Conservation (phyloP, 2,113 vertebrate species). For the Gallinago media region DNA sequence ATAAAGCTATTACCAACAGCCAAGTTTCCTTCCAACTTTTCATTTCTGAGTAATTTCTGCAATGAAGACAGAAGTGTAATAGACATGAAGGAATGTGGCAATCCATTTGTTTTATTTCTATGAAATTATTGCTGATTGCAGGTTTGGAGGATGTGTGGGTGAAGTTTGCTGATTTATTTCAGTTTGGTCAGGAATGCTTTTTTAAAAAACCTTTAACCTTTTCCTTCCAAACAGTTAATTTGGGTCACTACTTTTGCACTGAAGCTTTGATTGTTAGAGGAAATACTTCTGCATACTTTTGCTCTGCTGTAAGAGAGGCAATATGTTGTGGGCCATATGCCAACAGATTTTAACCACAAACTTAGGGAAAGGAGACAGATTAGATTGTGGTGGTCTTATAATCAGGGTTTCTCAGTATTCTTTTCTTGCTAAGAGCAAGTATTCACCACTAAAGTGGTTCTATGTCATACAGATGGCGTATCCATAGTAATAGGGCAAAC, state of each 20-base stretch:
- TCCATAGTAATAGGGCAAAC: not conserved
- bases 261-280: conserved; percentile 62
- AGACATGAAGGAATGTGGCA: conserved; percentile 70
- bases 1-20: conserved; percentile 59
- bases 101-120: conserved; percentile 74
- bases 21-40: conserved; percentile 74
- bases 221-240: conserved; percentile 58
- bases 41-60: conserved; percentile 70
- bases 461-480: not conserved
- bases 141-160: conserved; percentile 52
- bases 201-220: conserved; percentile 70
- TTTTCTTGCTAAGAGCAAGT: conserved; percentile 22
- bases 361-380: conserved; percentile 52
- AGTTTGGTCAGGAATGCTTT: conserved; percentile 63
- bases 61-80: conserved; percentile 68
- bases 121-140: conserved; percentile 73
- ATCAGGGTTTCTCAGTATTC: conserved; percentile 43
- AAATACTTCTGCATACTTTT: conserved; percentile 71
- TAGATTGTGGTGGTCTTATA: conserved; percentile 58
- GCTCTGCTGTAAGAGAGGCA: conserved; percentile 65
- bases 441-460: conserved; percentile 11
- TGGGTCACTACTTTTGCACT: conserved; percentile 60
- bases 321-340: conserved; percentile 56
- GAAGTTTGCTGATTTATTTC: conserved; percentile 64
- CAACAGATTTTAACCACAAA: conserved; percentile 67